Base-by-base conservation (phyloP, 1,140 invertebrate species). In the Brachionus rubens region DNA sequence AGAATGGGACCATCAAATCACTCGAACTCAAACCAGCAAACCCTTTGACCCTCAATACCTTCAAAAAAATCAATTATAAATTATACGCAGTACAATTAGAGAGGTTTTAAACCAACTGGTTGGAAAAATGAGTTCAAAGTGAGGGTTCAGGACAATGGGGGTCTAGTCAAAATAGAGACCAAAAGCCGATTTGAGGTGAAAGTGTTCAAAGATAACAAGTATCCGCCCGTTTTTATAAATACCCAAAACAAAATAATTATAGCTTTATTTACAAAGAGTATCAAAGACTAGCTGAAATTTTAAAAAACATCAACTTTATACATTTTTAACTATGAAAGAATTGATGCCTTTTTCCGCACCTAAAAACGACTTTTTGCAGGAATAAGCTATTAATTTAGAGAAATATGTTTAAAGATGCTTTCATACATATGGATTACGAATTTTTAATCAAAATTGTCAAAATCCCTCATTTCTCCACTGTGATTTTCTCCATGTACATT, bases 1-100 rank as follows among this genome's bases (percentile, higher is more conserved):
- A 72, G 24, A 72, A 72, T 30, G 68, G 68, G 1, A 72, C 68
- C n/a, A 50, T 72, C 21, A 72, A 48, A 19, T 72, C 68, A 28
- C 48, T 72, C 14, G 46, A 48, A 12, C 41, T 72, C 3, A 24
- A 12, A 40, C 4, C 9, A 26, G 4, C 28, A 2, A 50, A 30
- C 12, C 68, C 68, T 1, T 4, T 40, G 19, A 46, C 24, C 14
- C 19, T 72, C 9, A 33, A 28, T 0, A n/a, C n/a, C n/a, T n/a
- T n/a, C n/a, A n/a, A n/a, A n/a, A 33, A 72, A 54, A 72, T 72
- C 24, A 19, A n/a, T 5, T 4, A 50, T 14, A 72, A 50, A 28
- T 12, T 72, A 10, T 72, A 50, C 24, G 40, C 68, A n/a, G 19
- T 72, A 40, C 68, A 72, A 36, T 36, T 72, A 0, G 46, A n/a